Evolutionary conservation across 2,113 vertebrate genomes (phyloP).

Genomic region (Caretta caretta): DNA sequence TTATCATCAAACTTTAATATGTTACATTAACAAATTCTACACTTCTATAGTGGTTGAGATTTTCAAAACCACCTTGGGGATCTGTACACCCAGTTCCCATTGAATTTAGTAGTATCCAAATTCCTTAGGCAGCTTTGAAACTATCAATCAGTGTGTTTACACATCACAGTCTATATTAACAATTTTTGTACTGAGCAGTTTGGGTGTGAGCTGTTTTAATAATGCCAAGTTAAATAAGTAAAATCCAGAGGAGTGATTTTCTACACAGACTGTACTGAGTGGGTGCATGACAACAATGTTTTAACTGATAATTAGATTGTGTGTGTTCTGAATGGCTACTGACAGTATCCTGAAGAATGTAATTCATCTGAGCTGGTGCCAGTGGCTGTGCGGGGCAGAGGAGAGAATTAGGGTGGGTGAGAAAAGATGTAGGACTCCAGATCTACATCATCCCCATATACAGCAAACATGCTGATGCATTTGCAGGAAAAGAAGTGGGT

Average conservation of each 20-base stretch:
- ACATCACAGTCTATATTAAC: neutral
- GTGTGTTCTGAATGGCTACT: neutral
- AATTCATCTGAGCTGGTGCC: neutral
- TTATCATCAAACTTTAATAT: neutral
- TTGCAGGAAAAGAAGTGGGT: neutral
- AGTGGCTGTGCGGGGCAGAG: neutral
- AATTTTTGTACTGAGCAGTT: neutral
- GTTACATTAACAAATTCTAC: neutral
- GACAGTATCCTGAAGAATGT: neutral
- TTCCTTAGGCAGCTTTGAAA: neutral
- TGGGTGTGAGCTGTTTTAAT: neutral
- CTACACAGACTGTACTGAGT: neutral
- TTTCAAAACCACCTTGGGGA: neutral
- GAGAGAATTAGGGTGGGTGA: neutral
- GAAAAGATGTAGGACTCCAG: neutral
- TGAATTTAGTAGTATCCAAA: neutral
- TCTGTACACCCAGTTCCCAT: neutral
- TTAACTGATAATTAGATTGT: neutral
- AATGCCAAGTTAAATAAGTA: neutral
- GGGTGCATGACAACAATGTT: neutral
- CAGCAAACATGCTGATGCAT: neutral
- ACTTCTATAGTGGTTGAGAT: accelerated
- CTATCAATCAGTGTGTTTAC: neutral
- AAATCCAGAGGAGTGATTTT: neutral
- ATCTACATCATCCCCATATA: neutral